phyloP scores from a whole-genome alignment of 1,140 invertebrate genomes.

The Hesperophylax magnus region DNA sequence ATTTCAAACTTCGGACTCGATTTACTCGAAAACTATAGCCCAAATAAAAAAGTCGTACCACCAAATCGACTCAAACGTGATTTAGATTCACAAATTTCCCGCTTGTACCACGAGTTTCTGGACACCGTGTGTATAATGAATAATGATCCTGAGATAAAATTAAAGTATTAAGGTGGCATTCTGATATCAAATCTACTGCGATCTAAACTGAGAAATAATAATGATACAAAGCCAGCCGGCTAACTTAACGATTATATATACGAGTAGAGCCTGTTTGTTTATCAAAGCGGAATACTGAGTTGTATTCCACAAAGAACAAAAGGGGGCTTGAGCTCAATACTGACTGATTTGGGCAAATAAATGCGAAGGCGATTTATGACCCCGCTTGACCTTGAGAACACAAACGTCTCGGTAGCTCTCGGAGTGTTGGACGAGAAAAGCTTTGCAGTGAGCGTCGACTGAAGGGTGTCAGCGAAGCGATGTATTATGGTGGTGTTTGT shows the following conservation, averaged over 20 bases:
- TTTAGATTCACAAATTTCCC: neutral
- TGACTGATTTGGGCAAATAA: neutral
- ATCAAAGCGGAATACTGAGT: neutral
- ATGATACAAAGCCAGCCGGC: neutral
- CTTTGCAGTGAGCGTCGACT: no score
- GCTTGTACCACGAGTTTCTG: neutral
- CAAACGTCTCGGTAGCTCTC: no score
- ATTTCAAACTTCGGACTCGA: neutral
- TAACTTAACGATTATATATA: neutral
- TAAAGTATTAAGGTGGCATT: conserved; percentile 10
- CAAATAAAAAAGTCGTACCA: no score
- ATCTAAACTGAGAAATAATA: neutral
- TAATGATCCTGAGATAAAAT: neutral
- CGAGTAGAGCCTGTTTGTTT: neutral
- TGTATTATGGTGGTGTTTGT: no score
- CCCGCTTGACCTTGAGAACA: neutral
- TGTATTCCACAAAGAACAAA: no score
- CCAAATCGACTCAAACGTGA: no score
- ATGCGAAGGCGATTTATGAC: neutral
- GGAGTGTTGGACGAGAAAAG: no score
- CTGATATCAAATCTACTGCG: conserved; percentile 24
- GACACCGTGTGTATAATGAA: no score
- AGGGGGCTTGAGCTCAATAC: neutral
- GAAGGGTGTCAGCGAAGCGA: no score
- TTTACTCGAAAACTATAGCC: no score